Percentiles rank a stretch among this genome's conserved stretches.
Conservation (phyloP, 1,140 invertebrate genomes). For the Ceratitis capitata region DNA sequence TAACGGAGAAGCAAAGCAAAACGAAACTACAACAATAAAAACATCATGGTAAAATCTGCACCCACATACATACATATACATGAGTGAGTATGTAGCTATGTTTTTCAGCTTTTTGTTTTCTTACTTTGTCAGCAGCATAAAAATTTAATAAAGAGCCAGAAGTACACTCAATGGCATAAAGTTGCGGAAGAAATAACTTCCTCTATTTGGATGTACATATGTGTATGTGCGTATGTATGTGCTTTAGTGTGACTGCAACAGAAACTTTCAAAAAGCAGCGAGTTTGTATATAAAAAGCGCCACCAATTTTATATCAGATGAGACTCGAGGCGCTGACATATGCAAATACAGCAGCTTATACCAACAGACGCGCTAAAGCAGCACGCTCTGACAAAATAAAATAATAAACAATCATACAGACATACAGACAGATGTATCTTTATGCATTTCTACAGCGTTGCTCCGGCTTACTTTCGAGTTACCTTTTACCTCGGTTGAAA, state of each 20-base stretch:
- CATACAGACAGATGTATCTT: not conserved
- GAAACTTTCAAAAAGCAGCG: too few relatives aligned
- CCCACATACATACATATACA: not conserved
- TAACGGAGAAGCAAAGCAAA: too few relatives aligned
- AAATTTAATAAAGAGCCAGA: not conserved
- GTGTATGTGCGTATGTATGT: not conserved
- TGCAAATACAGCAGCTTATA: not conserved
- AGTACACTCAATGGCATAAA: not conserved
- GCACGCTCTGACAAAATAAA: not conserved
- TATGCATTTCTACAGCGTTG: not conserved
- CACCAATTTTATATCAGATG: not conserved
- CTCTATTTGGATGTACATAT: not conserved
- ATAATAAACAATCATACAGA: not conserved
- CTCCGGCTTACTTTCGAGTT: not conserved
- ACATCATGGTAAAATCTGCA: not conserved
- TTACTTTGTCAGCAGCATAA: not conserved
- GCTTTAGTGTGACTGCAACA: not conserved
- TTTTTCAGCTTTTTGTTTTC: not conserved
- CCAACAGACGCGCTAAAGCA: not conserved
- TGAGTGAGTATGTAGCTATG: not conserved
- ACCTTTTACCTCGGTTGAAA: not conserved
- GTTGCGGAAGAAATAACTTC: slow-evolving; percentile 15
- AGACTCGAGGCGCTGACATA: not conserved
- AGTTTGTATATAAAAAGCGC: not conserved
- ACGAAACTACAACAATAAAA: not conserved